phyloP scores from a whole-genome alignment of 2,888 invertebrate species.

The Nezara viridula region DNA sequence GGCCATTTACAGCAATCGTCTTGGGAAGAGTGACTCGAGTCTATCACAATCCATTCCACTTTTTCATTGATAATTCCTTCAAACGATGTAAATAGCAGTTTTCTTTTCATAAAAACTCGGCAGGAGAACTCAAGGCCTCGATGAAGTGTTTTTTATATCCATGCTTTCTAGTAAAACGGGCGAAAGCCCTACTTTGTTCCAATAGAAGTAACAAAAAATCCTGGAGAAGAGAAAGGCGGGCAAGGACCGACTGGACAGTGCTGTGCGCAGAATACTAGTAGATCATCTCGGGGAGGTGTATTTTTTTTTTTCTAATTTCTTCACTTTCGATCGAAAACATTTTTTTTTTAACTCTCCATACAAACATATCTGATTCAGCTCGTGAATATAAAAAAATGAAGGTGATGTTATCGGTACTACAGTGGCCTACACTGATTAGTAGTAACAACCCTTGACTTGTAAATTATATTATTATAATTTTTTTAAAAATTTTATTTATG shows the following conservation, averaged over 20 bases:
- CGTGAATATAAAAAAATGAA: too few species aligned
- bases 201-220: conserved; percentile 52
- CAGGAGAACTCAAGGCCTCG: conserved; percentile 29
- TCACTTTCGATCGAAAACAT: neutral
- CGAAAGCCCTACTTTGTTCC: conserved; percentile 56
- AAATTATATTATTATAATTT: too few species aligned
- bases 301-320: neutral
- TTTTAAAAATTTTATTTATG: too few species aligned
- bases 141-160: conserved; percentile 47
- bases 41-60: neutral
- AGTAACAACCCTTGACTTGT: too few species aligned
- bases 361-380: too few species aligned
- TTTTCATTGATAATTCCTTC: neutral
- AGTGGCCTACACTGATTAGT: too few species aligned
- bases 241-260: neutral
- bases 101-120: conserved; percentile 6
- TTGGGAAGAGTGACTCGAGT: neutral
- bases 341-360: too few species aligned
- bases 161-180: conserved; percentile 56
- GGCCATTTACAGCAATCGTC: neutral
- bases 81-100: conserved; percentile 43
- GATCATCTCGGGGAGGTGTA: neutral
- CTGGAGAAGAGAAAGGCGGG: conserved; percentile 11
- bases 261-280: neutral
- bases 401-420: too few species aligned